Evolutionary conservation across 2,888 invertebrate species (phyloP).

Genomic region (Camptogramma bilineatum): DNA sequence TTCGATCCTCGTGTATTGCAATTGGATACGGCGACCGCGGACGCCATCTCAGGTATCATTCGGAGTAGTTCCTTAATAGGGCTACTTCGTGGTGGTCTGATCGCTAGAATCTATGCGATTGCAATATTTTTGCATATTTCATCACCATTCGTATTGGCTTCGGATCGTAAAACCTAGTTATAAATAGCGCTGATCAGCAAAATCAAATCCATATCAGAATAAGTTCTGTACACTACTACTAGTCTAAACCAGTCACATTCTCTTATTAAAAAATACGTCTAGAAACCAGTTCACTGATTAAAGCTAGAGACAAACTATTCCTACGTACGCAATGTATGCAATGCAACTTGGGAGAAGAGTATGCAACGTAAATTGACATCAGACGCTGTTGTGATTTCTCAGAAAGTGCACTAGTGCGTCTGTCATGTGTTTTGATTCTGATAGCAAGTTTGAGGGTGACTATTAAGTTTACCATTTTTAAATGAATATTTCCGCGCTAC

Average conservation of each 20-base stretch:
- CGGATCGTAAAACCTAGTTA: not conserved
- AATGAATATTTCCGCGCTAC: too few species aligned
- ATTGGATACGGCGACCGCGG: conserved; percentile 52
- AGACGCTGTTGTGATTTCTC: too few species aligned
- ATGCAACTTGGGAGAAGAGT: too few species aligned
- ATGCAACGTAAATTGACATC: too few species aligned
- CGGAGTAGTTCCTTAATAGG: conserved; percentile 55
- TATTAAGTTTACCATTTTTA: too few species aligned
- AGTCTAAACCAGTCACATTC: not conserved
- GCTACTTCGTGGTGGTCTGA: conserved; percentile 56
- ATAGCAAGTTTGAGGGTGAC: too few species aligned
- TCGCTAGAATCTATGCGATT: conserved; percentile 51
- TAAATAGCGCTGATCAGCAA: not conserved
- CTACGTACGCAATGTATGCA: too few species aligned
- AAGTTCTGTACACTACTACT: too few species aligned
- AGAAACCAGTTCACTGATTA: not conserved
- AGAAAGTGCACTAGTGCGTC: too few species aligned
- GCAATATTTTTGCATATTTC: conserved; percentile 33
- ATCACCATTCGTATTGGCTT: not conserved
- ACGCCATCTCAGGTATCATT: conserved; percentile 60
- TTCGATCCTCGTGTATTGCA: conserved; percentile 47
- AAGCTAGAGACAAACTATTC: too few species aligned
- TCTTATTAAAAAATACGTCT: not conserved
- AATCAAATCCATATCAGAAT: not conserved
- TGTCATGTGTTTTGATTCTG: too few species aligned